Evolutionary conservation across 2,888 invertebrate species (phyloP).

Genomic region (Lacanobia oleracea): DNA sequence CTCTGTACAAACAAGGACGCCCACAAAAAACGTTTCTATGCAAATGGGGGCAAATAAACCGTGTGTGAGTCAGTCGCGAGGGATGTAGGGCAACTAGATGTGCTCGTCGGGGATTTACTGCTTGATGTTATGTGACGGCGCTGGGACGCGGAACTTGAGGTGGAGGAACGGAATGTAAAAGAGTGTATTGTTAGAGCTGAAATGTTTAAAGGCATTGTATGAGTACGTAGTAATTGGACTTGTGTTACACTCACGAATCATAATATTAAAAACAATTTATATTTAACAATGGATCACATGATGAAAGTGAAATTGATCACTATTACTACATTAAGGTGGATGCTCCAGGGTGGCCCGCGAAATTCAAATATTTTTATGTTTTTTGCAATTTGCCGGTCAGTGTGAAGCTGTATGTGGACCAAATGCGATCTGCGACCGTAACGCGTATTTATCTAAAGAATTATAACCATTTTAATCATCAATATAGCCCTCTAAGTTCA

Average conservation of each 20-base stretch:
- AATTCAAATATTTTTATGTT: too few species aligned
- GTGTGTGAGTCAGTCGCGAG: conserved; percentile 79
- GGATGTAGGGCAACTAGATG: conserved; percentile 69
- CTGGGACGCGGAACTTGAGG: background rate
- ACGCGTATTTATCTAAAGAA: too few species aligned
- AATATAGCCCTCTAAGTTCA: too few species aligned
- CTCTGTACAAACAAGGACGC: conserved; percentile 89
- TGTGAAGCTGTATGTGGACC: too few species aligned
- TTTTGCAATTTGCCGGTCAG: too few species aligned
- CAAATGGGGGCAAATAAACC: conserved; percentile 90
- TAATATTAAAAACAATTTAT: too few species aligned
- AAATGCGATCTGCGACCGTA: too few species aligned
- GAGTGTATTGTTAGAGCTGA: background rate
- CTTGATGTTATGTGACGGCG: conserved; percentile 23
- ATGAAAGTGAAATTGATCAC: too few species aligned
- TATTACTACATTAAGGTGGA: too few species aligned
- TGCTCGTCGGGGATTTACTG: conserved; percentile 60
- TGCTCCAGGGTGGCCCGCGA: too few species aligned
- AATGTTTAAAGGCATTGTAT: background rate
- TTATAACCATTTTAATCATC: too few species aligned
- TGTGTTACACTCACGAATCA: background rate
- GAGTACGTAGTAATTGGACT: background rate
- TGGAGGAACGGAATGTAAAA: conserved; percentile 22
- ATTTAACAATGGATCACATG: too few species aligned
- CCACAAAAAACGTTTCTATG: conserved; percentile 91